phyloP scores from a whole-genome alignment of 2,113 vertebrate species.

The Fulmarus glacialis region DNA sequence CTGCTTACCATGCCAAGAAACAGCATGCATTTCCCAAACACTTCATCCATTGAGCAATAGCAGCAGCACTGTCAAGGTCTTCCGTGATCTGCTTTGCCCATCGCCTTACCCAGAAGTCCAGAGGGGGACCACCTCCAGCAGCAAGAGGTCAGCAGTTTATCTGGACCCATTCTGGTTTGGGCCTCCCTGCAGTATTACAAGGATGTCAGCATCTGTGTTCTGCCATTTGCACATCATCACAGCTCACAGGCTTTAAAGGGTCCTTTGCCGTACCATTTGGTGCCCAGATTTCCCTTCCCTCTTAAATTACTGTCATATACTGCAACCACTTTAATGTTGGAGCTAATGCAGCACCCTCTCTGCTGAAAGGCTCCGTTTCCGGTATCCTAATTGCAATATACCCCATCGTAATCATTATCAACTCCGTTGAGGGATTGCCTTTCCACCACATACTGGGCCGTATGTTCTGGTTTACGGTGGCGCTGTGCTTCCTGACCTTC shows the following conservation, averaged over 20 bases:
- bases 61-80: not conserved
- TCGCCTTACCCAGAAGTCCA: fast-evolving
- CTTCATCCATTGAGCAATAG: not conserved
- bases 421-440: not conserved
- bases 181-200: not conserved
- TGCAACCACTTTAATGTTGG: constrained; percentile 27
- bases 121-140: not conserved
- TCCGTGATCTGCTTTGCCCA: not conserved
- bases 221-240: not conserved
- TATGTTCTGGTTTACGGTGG: not conserved
- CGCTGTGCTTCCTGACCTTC: not conserved
- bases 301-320: constrained; percentile 24
- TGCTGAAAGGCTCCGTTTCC: not conserved
- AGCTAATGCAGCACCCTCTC: not conserved
- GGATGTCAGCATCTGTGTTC: not conserved
- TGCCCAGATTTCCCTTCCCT: constrained; percentile 38
- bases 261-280: constrained; percentile 44
- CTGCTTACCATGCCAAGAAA: not conserved
- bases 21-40: constrained; percentile 4
- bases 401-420: not conserved
- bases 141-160: not conserved
- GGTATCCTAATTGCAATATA: not conserved
- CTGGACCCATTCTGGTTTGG: not conserved
- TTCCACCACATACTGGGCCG: not conserved
- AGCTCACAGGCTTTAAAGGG: not conserved